Base-by-base conservation (phyloP, 53 echinoderm and acorn worm species). In the Crossaster papposus region DNA sequence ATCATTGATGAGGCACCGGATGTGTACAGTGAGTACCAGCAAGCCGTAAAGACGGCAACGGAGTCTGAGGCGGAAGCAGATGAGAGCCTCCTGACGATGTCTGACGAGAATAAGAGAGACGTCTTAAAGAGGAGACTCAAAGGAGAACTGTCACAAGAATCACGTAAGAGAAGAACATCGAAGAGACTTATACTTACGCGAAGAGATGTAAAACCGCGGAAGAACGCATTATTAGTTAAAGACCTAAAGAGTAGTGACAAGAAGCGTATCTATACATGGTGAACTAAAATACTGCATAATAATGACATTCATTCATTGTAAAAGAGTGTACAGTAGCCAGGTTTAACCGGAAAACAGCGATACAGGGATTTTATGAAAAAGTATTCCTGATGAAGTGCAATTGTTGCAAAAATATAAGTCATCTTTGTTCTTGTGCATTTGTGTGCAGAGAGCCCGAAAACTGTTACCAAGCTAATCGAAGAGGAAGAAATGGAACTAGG, bases 401-500 rank as follows among this genome's bases (percentile, higher is more conserved):
- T 44, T 44, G 44, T 44, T 1, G 44, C 0, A 1, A 44, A n/a
- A 44, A 0, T 44, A 44, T 44, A 9, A 44, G 44, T 44, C 44
- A 5, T 44, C 44, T 44, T 0, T 44, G 44, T 44, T 44, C 0
- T 44, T 44, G 5, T 44, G 0, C 6, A 17, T n/a, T 79, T 79
- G 18, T 24, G 65, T 38, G 29, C 44, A 82, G 82, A 22, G 12
- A 22, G 36, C n/a, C 30, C 71, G 18, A 32, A 54, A 6, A 72
- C 50, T 9, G 79, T 78, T 53, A 70, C 77, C 5, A 89, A 74
- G 18, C 65, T 93, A 28, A 93, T 93, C 12, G 72, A 90, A 64
- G 75, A 81, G 35, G 93, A 93, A n/a, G 93, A 93, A n/a, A 75
- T 90, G 74, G 90, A 93, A 24, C 77, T 76, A 34, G 93, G 93